Evolutionary conservation across 2,797 vertebrate species (phyloP), one percentile per base, ranked within the genome.

Genomic region (Enteromius mattozi): DNA sequence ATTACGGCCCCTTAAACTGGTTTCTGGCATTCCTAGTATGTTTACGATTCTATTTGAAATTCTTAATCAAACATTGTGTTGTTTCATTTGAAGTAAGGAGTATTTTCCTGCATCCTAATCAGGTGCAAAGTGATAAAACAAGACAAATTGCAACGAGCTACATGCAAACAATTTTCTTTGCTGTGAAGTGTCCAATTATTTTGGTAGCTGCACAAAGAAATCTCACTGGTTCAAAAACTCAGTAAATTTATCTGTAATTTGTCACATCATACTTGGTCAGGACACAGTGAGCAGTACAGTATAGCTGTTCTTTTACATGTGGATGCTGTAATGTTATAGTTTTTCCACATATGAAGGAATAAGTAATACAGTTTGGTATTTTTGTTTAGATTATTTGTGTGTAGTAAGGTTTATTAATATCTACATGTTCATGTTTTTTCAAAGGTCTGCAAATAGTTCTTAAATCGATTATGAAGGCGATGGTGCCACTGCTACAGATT

Each of bases 391-490:
- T 59, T 30, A 45, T 65, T 78, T 68, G 24, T 71, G 66, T 81
- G 10, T 71, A 1, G 35, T n/a, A 40, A 37, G 54, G 10, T 27
- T 33, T 35, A 42, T 61, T 69, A 3, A 47, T n/a, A 35, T 65
- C 14, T 82, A 24, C 71, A 59, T 56, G 72, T 35, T 68, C 84
- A 68, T 87, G 47, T 56, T n/a, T 81, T 24, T 84, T 42, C 56
- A 12, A 33, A 99, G 98, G 97, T 93, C 93, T 99, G 86, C 98
- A 99, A 95, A 99, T 99, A 2, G 98, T 99, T 82, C 88, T 99
- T 90, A 99, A 99, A 93, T 99, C 98, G 78, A 99, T 99, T 89
- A 99, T 99, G 97, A 99, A 99, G 95, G 98, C 98, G 84, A 99
- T 99, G 98, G 97, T 99, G 78, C 98, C 98, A 47, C 95, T 99